Evolutionary conservation across 2,797 vertebrate species (phyloP), one percentile per base, ranked within the genome.

Genomic region (Lacerta bilineata): DNA sequence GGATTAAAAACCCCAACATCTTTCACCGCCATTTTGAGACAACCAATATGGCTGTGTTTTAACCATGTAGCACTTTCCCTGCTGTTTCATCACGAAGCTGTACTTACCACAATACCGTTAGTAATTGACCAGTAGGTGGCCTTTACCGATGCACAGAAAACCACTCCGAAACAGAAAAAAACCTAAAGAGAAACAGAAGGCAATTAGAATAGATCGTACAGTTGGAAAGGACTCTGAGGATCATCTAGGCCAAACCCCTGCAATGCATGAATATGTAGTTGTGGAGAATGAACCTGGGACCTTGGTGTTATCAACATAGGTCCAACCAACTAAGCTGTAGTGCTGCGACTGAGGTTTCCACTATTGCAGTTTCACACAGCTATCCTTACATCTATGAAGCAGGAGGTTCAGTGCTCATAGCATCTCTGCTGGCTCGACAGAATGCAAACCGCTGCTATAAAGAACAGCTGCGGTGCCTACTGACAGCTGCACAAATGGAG

Each of bases 141-240:
- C 91, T 95, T 95, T 81, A 94, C 88, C 88, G 97, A 90, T 83
- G 89, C 66, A 0, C 96, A 96, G 93, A 98, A 97, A 36, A 91
- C 96, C 91, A 97, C 83, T 25, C 96, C 92, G n/a, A 96, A 97
- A 90, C 96, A 97, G 90, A 97, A 92, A 95, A 97, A 97, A 25
- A 94, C 96, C 97, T 98, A 93, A 66, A 81, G 88, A 92, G 50
- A 79, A 83, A 87, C 68, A 87, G 91, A 85, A 25, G 4, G 69
- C 5, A 64, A 84, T 88, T 85, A 93, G 83, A 91, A 91, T 87
- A 33, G 82, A 10, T 6, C 46, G 3, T 46, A 46, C 46, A 46
- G 50, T 50, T 50, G 50, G 50, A 50, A 50, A 13, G 50, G 50
- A 55, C 50, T 55, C 50, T 55, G 50, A 15, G 13, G 50, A 55